Conservation (phyloP, 2,113 vertebrate genomes). For the Xiphophorus hellerii region DNA sequence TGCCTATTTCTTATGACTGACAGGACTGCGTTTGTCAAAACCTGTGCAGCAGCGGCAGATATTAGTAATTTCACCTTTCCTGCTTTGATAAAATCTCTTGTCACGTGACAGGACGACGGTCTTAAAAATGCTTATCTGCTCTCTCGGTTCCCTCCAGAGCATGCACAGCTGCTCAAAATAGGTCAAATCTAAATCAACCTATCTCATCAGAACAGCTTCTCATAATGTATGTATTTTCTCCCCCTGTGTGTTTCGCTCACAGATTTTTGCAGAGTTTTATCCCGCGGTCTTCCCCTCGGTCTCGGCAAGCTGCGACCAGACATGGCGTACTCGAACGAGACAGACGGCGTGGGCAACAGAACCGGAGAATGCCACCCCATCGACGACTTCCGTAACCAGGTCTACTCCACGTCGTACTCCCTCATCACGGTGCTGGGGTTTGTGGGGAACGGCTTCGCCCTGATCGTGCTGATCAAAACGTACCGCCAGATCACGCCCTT, state of each 20-base stretch:
- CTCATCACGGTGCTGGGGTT: conserved; percentile 89
- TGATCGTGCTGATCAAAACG: conserved; percentile 85
- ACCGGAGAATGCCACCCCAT: conserved; percentile 70
- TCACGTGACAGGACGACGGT: conserved; percentile 13
- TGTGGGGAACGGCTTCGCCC: conserved; percentile 87
- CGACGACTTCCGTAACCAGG: conserved; percentile 91
- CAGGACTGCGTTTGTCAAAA: too few species aligned
- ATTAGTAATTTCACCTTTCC: not conserved
- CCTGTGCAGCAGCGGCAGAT: not conserved
- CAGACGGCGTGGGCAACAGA: not conserved
- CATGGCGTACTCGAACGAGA: conserved; percentile 38
- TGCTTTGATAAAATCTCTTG: not conserved
- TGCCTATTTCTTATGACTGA: too few species aligned
- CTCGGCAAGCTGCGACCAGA: conserved; percentile 25
- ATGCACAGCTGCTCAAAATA: not conserved
- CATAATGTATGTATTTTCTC: not conserved
- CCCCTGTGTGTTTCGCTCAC: not conserved
- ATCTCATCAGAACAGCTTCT: not conserved
- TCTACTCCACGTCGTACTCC: conserved; percentile 91
- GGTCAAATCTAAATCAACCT: conserved; percentile 19
- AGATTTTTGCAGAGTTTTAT: not conserved
- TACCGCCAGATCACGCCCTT: conserved; percentile 85
- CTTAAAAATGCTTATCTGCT: conserved; percentile 3
- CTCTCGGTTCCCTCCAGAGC: not conserved
- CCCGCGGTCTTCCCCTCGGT: not conserved